Base-by-base conservation (phyloP, 1,140 invertebrate species). In the Himalopsyche phryganea region DNA sequence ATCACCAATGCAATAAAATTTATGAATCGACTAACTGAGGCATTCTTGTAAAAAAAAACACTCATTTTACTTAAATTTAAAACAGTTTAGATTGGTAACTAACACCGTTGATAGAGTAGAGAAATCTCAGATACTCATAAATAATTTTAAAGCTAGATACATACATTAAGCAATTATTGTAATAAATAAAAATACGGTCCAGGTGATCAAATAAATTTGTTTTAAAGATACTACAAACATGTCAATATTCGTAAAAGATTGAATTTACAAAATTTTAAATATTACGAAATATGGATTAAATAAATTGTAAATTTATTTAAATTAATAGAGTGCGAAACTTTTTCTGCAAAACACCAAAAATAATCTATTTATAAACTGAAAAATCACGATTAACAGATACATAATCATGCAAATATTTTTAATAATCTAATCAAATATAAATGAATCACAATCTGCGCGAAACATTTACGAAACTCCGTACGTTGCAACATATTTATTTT, bases 21-120 rank as follows among this genome's bases (percentile, higher is more conserved):
- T 17, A 44, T 4, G 41, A 44, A 18, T 14, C 9, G 19, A 3
- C 41, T 1, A 28, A 44, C 14, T 9, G 41, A 6, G 9, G 7
- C 17, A 44, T 14, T 14, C 11, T 48, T 1, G 13, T 18, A 42
- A 50, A 50, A 50, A 32, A 32, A 32, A 28, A 9, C 9, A 23
- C 14, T 50, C 32, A 32, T 18, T 51, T n/a, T n/a, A n/a, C n/a
- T n/a, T n/a, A n/a, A n/a, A 51, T 15, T 23, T 45, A 53, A 46
- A 53, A 53, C 51, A 53, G 51, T 53, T 45, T 46, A 45, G 35
- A 23, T 63, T 58, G 60, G 55, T 58, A 63, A 58, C 55, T 38
- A 57, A 48, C 55, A 63, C 60, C 60, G 60, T 63, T 49, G 60
- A 40, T 47, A 41, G 35, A 47, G 60, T 54, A 48, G 60, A 63